These are phyloP conservation scores for Microtus pennsylvanicus DNA, from an alignment of 2,113 vertebrate genomes.

Conservation along the genomic window DNA sequence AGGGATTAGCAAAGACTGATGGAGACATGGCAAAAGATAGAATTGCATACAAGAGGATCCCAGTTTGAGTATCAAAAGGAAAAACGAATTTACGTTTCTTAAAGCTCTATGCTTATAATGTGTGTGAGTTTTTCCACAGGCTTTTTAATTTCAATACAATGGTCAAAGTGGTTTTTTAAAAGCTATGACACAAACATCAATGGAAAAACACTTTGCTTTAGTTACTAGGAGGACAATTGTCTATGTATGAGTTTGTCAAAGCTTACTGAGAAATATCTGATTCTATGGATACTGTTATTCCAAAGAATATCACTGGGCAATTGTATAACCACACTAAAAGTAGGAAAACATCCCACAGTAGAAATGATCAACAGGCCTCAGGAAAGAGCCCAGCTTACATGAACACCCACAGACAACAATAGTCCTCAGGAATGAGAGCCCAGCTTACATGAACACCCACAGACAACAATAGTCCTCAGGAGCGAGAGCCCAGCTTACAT, in stretches of 20 bases:
- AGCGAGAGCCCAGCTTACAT: not conserved
- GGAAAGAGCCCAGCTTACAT: not conserved
- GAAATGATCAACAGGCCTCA: not conserved
- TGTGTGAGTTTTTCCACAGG: not conserved
- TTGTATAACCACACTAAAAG: not conserved
- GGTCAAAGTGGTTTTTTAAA: not conserved
- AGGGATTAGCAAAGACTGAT: not conserved
- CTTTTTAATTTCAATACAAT: not conserved
- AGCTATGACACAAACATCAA: not conserved
- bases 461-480: not conserved
- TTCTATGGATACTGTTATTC: not conserved
- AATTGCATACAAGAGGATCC: not conserved
- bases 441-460: not conserved
- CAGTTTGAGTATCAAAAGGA: slow-evolving; percentile 21
- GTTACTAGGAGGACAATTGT: not conserved
- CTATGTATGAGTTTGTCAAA: not conserved
- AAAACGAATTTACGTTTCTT: slow-evolving; percentile 17
- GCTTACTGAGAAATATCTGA: not conserved
- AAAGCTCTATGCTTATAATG: not conserved
- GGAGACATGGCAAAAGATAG: not conserved
- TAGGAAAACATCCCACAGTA: not conserved
- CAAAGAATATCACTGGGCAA: slow-evolving; percentile 6
- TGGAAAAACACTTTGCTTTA: slow-evolving; percentile 31
- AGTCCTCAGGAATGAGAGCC: not conserved
- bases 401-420: not conserved